Conservation (phyloP, 2,113 vertebrate genomes). For the rat (Rattus norvegicus) region DNA sequence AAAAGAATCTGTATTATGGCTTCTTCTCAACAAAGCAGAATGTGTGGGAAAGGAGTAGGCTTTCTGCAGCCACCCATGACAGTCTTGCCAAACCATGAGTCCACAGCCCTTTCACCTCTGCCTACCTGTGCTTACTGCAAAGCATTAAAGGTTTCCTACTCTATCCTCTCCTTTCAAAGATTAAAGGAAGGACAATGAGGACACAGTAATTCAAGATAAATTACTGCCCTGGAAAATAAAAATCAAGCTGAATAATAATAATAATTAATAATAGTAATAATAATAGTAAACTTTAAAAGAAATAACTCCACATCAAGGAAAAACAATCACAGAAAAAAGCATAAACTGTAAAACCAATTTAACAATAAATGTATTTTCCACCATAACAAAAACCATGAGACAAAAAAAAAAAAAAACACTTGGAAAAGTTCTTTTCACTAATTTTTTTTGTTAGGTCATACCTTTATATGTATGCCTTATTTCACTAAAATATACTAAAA, state of each 20-base stretch:
- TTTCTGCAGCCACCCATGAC: conserved; percentile 69
- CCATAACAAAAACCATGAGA: neutral
- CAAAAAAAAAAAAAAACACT: rapidly evolving
- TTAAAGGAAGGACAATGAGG: neutral
- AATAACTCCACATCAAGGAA: neutral
- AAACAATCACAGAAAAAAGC: neutral
- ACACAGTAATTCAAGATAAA: conserved; percentile 26
- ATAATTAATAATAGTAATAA: neutral
- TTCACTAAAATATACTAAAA: conserved; percentile 19
- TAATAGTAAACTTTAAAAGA: neutral
- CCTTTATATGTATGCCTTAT: neutral
- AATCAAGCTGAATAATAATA: conserved; percentile 48
- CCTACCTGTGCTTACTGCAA: conserved; percentile 58
- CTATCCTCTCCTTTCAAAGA: neutral
- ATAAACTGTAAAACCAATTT: conserved; percentile 28
- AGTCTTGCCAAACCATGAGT: conserved; percentile 33
- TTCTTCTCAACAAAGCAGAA: conserved; percentile 19
- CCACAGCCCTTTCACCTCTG: conserved; percentile 42
- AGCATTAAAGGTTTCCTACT: conserved; percentile 51
- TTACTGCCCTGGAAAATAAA: conserved; percentile 28
- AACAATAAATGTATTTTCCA: conserved; percentile 30
- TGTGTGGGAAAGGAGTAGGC: conserved; percentile 73
- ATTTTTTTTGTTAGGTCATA: rapidly evolving
- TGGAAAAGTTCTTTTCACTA: conserved; percentile 37
- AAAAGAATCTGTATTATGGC: conserved; percentile 29